Base-by-base conservation (phyloP, 2,888 invertebrate species). In the Synergus japonicus region DNA sequence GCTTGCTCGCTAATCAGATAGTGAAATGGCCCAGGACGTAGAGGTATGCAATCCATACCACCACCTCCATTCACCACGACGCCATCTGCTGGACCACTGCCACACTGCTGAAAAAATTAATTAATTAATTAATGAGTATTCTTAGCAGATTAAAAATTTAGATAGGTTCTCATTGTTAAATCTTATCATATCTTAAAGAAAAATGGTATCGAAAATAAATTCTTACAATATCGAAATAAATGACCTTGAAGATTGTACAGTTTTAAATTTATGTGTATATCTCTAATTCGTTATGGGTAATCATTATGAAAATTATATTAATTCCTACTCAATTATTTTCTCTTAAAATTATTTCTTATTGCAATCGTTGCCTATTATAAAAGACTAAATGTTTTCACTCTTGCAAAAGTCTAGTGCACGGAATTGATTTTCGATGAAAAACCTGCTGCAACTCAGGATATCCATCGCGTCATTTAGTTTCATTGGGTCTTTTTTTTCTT, bases 1-100 rank as follows among this genome's bases (percentile, higher is more conserved):
- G 97, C 97, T 94, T 97, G 97, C 93, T 97, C 97, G 93, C 95
- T 96, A 93, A 96, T 95, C 93, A 96, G 95, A 92, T 96, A 96
- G 92, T 97, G 96, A 92, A 96, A 96, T 85, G 96, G 96, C 90
- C 95, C 95, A 87, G 95, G 94, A 90, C 96, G 95, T 92, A 96
- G 93, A 91, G 96, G 96, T 93, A 96, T 94, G 93, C 96, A 96
- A 93, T 96, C 96, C 96, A 96, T 96, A 93, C 96, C 96, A 93
- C 94, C 88, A 77, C 84, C 87, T 65, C 87, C 82, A 46, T 84
- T 84, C 64, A 80, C 82, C 49, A 84, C 84, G 58, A 83, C 86
- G 66, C 85, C 84, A 77, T 83, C 88, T 67, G 90, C 89, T 69
- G 90, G 86, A 29, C 90, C 90, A 84, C 89, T 91, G 79, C 89